Evolutionary conservation across 2,113 vertebrate species (phyloP), one percentile per base, ranked within the genome.

Genomic region (Gnathonemus echidnorhynchus): DNA sequence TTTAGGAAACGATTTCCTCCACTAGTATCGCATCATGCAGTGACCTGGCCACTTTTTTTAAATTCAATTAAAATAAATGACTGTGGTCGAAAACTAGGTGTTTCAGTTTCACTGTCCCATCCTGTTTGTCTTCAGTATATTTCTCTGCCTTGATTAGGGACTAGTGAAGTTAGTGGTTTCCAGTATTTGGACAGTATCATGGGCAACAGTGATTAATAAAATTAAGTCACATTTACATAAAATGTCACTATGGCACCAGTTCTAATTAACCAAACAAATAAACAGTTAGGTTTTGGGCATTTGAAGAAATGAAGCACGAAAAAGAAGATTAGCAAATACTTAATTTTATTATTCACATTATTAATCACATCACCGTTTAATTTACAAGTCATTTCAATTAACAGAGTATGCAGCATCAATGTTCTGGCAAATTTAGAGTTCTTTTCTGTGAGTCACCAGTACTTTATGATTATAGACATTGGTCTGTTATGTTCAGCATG

Each of bases 341-440:
- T 80, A 80, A 80, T 50, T 86, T 48, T 86, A 86, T 86, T 86
- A 86, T 86, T 50, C 46, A 86, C 48, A 86, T 86, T 46, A 85
- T n/a, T 48, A 86, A 50, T n/a, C 11, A 86, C 84, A 86, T 86
- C 21, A 19, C 35, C 2, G 5, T 80, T 86, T 86, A 50, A 48
- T 86, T 86, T 31, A 86, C 45, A 48, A 49, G 11, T 27, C 27
- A 10, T 27, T 49, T 49, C 84, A 42, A 42, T 42, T 42, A 42
- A 42, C 39, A 86, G 24, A 11, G 8, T 86, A 13, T 86, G 42
- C 84, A 49, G 84, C 13, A 50, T 46, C 15, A 85, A n/a, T 86
- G 48, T 49, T 27, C 24, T 80, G 83, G 21, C 24, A 86, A 86
- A 86, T 45, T 84, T 19, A 85, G 42, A 66, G 13, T 49, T 50